Evolutionary conservation across 2,888 invertebrate genomes (phyloP), one percentile per base, ranked within the genome.

Genomic region (Alloscopus bannaensis): DNA sequence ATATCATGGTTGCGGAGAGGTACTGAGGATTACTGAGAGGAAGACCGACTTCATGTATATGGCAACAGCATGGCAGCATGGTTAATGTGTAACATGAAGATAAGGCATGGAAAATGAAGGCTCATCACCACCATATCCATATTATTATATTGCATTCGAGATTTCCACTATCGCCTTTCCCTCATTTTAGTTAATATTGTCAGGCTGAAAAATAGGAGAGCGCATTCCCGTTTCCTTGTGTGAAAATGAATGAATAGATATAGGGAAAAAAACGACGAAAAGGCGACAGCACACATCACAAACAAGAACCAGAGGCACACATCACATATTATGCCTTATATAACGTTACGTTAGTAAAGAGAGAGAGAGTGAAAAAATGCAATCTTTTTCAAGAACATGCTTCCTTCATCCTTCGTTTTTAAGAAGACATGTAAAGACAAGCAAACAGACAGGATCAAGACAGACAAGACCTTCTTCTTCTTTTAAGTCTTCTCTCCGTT

Each of bases 201-300:
- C 75, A 60, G 66, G 40, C 28, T 18, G 31, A 40, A 16, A 20
- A 31, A 72, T 16, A n/a, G 22, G 47, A 18, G 45, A 47, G 50
- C 22, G 55, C 26, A 62, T 29, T 16, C 18, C n/a, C 18, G 18
- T 60, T 28, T 62, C n/a, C 24, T 20, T 57, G 66, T 68, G 66
- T 66, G 50, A 68, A 75, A 75, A 75, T 75, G 75, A 75, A 66
- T 75, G 75, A 75, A 75, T 50, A 50, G 73, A 73, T n/a, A n/a
- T 73, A 55, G 65, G 65, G 52, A 66, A 65, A 57, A 73, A 45
- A 73, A 65, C 52, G 62, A 31, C 70, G 42, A 40, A 72, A 65
- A 65, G 64, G 64, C 71, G 71, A 71, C 71, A 71, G 69, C 52
- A 50, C 55, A 55, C 26, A 57, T 71, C 60, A 60, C 57, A 71